These are phyloP conservation scores for Sporophila hypoxantha DNA, from an alignment of 2,113 vertebrate genomes.

Conservation along the genomic window DNA sequence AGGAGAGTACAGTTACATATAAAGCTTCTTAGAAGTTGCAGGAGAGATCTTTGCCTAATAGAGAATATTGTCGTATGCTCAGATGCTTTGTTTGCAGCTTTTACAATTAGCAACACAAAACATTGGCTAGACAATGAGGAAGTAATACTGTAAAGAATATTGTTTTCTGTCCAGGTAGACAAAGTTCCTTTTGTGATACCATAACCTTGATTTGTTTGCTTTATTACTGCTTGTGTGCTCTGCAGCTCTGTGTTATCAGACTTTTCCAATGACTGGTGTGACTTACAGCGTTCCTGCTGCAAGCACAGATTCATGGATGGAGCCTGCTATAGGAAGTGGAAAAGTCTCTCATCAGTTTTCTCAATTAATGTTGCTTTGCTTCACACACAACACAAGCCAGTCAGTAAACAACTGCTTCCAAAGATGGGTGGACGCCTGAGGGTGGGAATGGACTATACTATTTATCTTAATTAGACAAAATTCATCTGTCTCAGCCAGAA, in stretches of 20 bases:
- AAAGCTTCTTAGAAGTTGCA: not conserved
- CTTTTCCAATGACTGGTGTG: not conserved
- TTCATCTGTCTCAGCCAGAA: not conserved
- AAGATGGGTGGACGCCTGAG: not conserved
- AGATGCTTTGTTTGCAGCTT: not conserved
- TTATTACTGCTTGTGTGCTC: not conserved
- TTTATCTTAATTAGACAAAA: not conserved
- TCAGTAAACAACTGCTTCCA: not conserved
- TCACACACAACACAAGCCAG: not conserved
- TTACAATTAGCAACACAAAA: not conserved
- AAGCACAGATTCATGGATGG: not conserved
- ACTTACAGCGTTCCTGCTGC: not conserved
- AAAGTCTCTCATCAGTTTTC: not conserved
- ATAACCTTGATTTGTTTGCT: not conserved
- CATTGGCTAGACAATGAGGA: not conserved
- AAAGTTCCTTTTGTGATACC: conserved; percentile 15
- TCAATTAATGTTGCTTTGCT: not conserved
- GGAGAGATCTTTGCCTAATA: not conserved
- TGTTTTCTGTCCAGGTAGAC: not conserved
- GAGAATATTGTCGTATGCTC: not conserved
- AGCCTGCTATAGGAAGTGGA: not conserved
- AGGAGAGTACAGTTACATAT: not conserved
- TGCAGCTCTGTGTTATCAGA: not conserved
- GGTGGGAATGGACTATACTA: not conserved
- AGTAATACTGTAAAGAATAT: not conserved